Base-by-base conservation (phyloP, 2,797 vertebrate genomes). In the Bovichtus variegatus region DNA sequence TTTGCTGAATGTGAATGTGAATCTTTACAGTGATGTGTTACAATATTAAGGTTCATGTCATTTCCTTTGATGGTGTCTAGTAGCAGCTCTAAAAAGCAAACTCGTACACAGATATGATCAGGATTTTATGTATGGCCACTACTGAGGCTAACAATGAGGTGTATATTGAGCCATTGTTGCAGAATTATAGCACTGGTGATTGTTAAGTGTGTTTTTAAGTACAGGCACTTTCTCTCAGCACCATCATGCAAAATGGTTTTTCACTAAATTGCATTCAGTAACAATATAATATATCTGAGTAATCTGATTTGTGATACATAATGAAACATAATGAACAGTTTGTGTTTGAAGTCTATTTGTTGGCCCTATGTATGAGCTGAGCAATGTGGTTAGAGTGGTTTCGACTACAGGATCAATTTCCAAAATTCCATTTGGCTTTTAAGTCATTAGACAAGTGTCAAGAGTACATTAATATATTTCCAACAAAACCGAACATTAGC, bases 341-440 rank as follows among this genome's bases (percentile, higher is more conserved):
- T 64, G 4, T 36, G 51, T 43, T n/a, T 60, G 3, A 59, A 60
- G n/a, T 59, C 19, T 6, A 5, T 38, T 38, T 67, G 18, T 27
- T n/a, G 31, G 38, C 27, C 15, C 23, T 55, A n/a, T n/a, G n/a
- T n/a, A 23, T 12, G 16, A 29, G 25, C 38, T 31, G 34, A 81
- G 43, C 46, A 54, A 54, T 59, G 47, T 46, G 27, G 15, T 68
- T 9, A 3, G 16, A 43, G 18, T 34, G 5, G 61, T 71, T 66
- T 67, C 3, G 6, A 31, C 46, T 1, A 11, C 44, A 38, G 15
- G 53, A 53, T 60, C 15, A 21, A 62, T 71, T 65, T 31, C 2
- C 55, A 51, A 66, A 71, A 46, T 16, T 29, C 12, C 5, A 38
- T 71, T 68, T 15, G 16, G 40, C 41, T 70, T 44, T 64, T 27